Evolutionary conservation across 1,140 invertebrate genomes (phyloP).

Genomic region (Plodia interpunctella): DNA sequence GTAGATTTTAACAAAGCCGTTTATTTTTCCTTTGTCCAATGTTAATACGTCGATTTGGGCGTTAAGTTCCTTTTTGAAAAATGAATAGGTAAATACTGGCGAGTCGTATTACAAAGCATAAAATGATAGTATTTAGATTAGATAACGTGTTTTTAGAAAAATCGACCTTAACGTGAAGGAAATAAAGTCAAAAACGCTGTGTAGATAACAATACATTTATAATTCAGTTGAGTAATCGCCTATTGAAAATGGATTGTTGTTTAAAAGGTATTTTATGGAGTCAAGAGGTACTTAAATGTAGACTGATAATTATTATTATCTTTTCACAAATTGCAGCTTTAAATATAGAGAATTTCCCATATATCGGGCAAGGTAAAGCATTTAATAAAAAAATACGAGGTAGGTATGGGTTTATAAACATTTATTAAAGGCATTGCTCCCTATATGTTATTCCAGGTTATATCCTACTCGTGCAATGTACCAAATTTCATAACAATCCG

Average conservation of each 20-base stretch:
- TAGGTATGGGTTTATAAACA: too few relatives aligned
- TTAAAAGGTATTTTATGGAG: constrained; percentile 13
- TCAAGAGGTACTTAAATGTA: constrained; percentile 1
- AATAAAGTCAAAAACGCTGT: background rate
- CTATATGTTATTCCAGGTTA: too few relatives aligned
- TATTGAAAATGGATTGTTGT: constrained; percentile 6
- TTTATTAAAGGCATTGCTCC: too few relatives aligned
- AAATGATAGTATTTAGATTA: constrained; percentile 32
- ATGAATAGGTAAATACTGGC: constrained; percentile 75
- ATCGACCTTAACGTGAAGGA: background rate
- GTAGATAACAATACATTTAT: background rate
- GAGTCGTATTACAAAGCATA: constrained; percentile 61
- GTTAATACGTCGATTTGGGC: constrained; percentile 73
- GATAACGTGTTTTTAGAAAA: background rate
- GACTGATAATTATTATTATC: too few relatives aligned
- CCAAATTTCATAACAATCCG: too few relatives aligned
- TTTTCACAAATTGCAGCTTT: too few relatives aligned
- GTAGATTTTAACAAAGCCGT: constrained; percentile 66
- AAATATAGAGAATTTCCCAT: too few relatives aligned
- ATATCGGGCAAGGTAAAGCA: too few relatives aligned
- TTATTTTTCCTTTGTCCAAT: constrained; percentile 72
- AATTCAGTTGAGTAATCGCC: constrained; percentile 8
- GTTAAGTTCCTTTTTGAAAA: constrained; percentile 74
- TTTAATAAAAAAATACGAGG: too few relatives aligned
- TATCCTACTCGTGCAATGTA: too few relatives aligned